These are phyloP conservation scores for Ctenomys sociabilis DNA, from an alignment of 2,113 vertebrate genomes.

Conservation along the genomic window DNA sequence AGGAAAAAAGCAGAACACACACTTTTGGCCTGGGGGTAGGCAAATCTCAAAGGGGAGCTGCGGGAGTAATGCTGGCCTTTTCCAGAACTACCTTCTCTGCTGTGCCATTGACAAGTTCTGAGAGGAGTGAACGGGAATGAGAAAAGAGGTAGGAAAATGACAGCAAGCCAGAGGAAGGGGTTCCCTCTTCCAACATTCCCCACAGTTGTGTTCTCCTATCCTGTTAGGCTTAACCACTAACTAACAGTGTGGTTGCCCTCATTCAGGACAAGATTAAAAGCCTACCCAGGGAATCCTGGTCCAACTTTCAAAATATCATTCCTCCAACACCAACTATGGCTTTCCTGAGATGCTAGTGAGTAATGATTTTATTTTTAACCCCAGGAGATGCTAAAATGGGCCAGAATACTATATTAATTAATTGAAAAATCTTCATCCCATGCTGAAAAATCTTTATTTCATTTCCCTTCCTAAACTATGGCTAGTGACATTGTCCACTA, in stretches of 20 bases:
- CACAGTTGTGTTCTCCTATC: not conserved
- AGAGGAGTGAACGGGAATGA: not conserved
- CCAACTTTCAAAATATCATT: not conserved
- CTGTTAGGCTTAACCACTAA: not conserved
- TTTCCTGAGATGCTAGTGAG: conserved; percentile 22
- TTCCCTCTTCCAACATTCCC: not conserved
- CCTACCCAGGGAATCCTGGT: not conserved
- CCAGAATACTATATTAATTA: conserved; percentile 41
- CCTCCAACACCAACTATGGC: not conserved
- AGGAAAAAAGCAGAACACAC: not conserved
- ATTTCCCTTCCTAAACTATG: not conserved
- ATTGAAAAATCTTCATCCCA: conserved; percentile 11
- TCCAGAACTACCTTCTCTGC: too few relatives aligned
- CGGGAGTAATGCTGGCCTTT: not conserved
- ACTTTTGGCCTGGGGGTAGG: not conserved
- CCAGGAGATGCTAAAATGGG: not conserved
- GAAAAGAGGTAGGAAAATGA: not conserved
- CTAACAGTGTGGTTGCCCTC: not conserved
- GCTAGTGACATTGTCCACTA: not conserved
- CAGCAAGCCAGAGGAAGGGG: not conserved
- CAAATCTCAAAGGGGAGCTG: not conserved
- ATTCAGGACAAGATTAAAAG: not conserved
- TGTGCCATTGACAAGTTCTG: not conserved
- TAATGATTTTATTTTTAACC: conserved; percentile 51
- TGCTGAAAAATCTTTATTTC: conserved; percentile 11